Conservation (phyloP, 53 echinoderm and acorn worm genomes). For the Crossaster papposus region DNA sequence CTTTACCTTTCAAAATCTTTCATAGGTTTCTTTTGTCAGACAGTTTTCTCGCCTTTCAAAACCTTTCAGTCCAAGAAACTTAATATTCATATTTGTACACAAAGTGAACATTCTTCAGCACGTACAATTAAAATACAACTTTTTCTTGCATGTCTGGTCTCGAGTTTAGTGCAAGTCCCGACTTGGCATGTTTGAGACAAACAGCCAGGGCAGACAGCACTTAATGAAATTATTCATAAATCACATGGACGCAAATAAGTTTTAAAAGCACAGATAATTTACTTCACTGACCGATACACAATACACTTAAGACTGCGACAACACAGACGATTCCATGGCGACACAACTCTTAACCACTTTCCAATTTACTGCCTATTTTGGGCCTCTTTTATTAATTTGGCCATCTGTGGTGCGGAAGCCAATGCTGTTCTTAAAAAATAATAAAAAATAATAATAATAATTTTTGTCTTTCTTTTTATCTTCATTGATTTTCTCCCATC, state of each 20-base stretch:
- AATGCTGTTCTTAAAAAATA: constrained; percentile 13
- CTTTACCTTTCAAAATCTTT: too few relatives aligned
- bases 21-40: too few relatives aligned
- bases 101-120: too few relatives aligned
- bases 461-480: constrained; percentile 9
- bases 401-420: constrained; percentile 58
- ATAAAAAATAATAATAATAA: neutral
- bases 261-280: neutral
- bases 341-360: constrained; percentile 37
- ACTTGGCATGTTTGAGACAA: neutral
- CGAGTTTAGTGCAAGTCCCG: neutral
- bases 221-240: constrained; percentile 39
- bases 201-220: neutral
- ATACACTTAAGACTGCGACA: neutral
- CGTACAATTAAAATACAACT: too few relatives aligned
- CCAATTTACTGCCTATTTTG: constrained; percentile 55
- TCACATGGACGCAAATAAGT: neutral
- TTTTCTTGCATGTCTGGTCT: too few relatives aligned
- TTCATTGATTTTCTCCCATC: constrained; percentile 38
- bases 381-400: constrained; percentile 55
- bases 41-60: too few relatives aligned
- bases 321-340: constrained; percentile 47
- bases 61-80: too few relatives aligned
- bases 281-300: neutral
- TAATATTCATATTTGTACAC: too few relatives aligned